These are phyloP conservation scores for Drosophila pandora DNA, from an alignment of 1,140 invertebrate genomes.

Conservation along the genomic window DNA sequence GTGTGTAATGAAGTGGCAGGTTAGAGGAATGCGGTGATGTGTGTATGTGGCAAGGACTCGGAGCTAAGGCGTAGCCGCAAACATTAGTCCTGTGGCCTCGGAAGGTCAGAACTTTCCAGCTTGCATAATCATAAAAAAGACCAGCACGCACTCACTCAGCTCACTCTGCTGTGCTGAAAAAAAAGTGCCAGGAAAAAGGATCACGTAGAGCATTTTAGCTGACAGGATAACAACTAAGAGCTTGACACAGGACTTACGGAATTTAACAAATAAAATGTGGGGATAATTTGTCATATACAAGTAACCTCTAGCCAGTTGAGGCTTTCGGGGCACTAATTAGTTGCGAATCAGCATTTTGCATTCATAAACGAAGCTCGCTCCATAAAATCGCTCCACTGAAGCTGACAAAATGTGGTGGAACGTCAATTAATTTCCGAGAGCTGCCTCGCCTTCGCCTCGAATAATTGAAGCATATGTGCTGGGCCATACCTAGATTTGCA, in stretches of 20 bases:
- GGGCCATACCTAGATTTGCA: constrained; percentile 26
- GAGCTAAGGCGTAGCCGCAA: constrained; percentile 34
- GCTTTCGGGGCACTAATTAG: constrained; percentile 23
- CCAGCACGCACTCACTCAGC: constrained; percentile 6
- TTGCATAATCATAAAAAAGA: constrained; percentile 61
- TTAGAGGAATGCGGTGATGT: constrained; percentile 4
- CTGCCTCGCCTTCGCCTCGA: constrained; percentile 6
- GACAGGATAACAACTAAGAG: not conserved
- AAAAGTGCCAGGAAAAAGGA: constrained; percentile 8
- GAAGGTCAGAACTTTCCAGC: constrained; percentile 17
- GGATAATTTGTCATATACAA: not conserved
- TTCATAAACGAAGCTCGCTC: not conserved
- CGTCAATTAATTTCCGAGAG: constrained; percentile 39
- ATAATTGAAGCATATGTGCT: constrained; percentile 1
- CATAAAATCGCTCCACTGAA: constrained; percentile 21
- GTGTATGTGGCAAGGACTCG: constrained; percentile 1
- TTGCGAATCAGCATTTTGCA: constrained; percentile 22
- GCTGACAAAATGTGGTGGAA: constrained; percentile 37
- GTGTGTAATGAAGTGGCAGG: constrained; percentile 46
- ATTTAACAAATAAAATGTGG: not conserved
- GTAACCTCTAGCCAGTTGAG: not conserved
- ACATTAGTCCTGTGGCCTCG: constrained; percentile 32
- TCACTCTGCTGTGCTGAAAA: constrained; percentile 4
- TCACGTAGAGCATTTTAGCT: constrained; percentile 33
- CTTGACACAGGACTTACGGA: not conserved